Evolutionary conservation across 2,888 invertebrate species (phyloP).

Genomic region (Dryadula phaetusa): DNA sequence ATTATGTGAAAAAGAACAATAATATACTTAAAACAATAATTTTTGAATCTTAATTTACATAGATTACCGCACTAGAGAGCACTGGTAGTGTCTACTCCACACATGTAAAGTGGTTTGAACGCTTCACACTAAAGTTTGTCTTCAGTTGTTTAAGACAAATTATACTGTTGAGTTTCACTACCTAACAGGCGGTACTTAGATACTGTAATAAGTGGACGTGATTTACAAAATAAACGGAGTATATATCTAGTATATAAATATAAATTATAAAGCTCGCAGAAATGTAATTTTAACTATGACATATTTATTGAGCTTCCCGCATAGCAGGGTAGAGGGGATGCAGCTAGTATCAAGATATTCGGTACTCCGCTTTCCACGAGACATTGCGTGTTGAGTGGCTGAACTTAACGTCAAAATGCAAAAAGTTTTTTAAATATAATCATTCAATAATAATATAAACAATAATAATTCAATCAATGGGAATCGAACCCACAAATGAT

Average conservation of each 20-base stretch:
- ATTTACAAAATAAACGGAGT: neutral
- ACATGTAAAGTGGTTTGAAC: constrained; percentile 9
- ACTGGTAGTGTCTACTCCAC: constrained; percentile 3
- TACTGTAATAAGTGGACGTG: neutral
- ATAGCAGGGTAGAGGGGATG: too few relatives aligned
- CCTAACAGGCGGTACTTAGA: neutral
- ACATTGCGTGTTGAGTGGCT: too few relatives aligned
- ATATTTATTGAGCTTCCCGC: too few relatives aligned
- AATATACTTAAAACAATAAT: neutral
- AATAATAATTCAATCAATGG: too few relatives aligned
- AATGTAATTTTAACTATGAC: too few relatives aligned
- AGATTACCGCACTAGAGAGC: neutral
- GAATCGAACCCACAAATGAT: too few relatives aligned
- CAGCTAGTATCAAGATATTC: too few relatives aligned
- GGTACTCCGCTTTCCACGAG: too few relatives aligned
- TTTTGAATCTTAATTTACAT: neutral
- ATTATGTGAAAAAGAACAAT: neutral
- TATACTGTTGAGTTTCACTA: neutral
- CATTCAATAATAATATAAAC: too few relatives aligned
- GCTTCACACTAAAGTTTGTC: neutral
- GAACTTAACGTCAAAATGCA: too few relatives aligned
- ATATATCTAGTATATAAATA: neutral
- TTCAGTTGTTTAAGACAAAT: constrained; percentile 7
- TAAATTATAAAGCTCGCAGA: too few relatives aligned
- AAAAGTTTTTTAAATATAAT: too few relatives aligned